Conservation (phyloP, 1,140 invertebrate species). For the Sycophaga agraensis region DNA sequence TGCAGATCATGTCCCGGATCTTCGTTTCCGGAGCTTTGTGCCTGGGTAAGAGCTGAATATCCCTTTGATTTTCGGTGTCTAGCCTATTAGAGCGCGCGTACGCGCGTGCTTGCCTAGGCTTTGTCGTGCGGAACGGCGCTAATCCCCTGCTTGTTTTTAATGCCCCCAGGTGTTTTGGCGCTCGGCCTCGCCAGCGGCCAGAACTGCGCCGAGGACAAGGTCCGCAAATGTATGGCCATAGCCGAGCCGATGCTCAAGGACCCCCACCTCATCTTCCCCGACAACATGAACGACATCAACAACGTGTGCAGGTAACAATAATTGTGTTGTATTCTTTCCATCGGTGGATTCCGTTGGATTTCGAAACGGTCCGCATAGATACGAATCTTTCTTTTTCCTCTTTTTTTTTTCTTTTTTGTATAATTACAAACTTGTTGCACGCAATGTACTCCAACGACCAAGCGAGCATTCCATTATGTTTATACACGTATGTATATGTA, state of each 20-base stretch:
- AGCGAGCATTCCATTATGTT: no score
- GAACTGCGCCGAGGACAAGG: slow-evolving; percentile 57
- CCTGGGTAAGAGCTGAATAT: slow-evolving; percentile 18
- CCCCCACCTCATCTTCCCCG: slow-evolving; percentile 62
- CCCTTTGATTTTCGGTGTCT: no score
- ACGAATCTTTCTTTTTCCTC: no score
- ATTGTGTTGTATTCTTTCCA: not conserved
- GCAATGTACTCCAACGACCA: no score
- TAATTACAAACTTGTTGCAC: not conserved
- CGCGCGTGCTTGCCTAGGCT: no score
- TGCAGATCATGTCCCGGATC: slow-evolving; percentile 28
- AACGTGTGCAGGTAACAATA: slow-evolving; percentile 57
- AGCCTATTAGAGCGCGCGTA: no score
- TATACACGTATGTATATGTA: no score
- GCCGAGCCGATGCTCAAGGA: slow-evolving; percentile 64
- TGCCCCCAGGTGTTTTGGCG: slow-evolving; percentile 11
- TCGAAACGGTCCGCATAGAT: not conserved
- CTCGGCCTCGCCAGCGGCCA: slow-evolving; percentile 30
- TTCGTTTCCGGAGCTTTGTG: slow-evolving; percentile 29
- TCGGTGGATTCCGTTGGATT: not conserved
- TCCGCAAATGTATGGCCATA: slow-evolving; percentile 59
- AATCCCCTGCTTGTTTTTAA: not conserved
- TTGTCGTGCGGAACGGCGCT: no score
- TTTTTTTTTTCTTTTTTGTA: slow-evolving; percentile 18
- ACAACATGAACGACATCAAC: slow-evolving; percentile 64